phyloP scores from a whole-genome alignment of 2,113 vertebrate species.

The Pristiophorus japonicus region DNA sequence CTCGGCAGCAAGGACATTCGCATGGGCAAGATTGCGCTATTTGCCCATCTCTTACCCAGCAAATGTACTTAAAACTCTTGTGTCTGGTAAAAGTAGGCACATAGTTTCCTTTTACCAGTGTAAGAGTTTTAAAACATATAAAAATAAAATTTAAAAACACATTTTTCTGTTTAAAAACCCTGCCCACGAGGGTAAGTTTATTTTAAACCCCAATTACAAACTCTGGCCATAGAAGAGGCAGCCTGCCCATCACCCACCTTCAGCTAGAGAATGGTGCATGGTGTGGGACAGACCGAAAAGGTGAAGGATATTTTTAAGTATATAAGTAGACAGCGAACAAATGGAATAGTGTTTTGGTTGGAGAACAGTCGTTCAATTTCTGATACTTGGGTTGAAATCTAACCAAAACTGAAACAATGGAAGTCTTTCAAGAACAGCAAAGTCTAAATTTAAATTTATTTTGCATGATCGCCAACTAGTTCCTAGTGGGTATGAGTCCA shows the following conservation, averaged over 20 bases:
- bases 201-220: too few relatives aligned
- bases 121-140: too few relatives aligned
- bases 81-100: too few relatives aligned
- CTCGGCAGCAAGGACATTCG: too few relatives aligned
- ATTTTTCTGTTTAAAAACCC: too few relatives aligned
- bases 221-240: background rate
- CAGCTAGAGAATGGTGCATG: background rate
- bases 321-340: background rate
- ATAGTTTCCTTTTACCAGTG: too few relatives aligned
- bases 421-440: background rate
- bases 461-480: too few relatives aligned
- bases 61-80: too few relatives aligned
- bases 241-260: background rate
- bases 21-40: too few relatives aligned
- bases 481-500: background rate
- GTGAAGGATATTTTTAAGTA: background rate
- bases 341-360: background rate
- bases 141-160: too few relatives aligned
- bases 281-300: background rate
- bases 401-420: background rate
- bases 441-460: background rate
- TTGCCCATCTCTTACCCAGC: too few relatives aligned
- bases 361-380: background rate
- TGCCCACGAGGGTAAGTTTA: too few relatives aligned
- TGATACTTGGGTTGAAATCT: background rate